Percentiles rank a stretch among this genome's conserved stretches.
Conservation (phyloP, 1,140 invertebrate genomes). For the Mercenaria mercenaria region DNA sequence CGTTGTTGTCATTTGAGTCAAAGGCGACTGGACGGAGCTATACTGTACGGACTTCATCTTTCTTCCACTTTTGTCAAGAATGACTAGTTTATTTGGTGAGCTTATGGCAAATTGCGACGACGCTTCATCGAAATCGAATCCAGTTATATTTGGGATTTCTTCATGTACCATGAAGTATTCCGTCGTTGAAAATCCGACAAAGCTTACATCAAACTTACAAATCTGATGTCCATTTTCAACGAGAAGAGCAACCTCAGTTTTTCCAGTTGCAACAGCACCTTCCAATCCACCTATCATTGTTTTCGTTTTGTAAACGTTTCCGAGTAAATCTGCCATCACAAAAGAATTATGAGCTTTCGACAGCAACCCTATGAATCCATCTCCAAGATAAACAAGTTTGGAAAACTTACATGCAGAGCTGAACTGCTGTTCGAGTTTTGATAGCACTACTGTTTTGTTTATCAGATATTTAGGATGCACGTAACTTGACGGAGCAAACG, state of each 20-base stretch:
- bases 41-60: background rate
- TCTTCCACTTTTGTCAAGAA: background rate
- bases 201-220: too few species aligned
- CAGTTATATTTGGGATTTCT: background rate
- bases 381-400: background rate
- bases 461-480: background rate
- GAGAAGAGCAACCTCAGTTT: background rate
- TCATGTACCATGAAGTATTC: background rate
- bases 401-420: background rate
- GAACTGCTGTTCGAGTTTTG: background rate
- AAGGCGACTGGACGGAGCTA: background rate
- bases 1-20: background rate
- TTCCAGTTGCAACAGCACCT: background rate
- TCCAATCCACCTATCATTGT: background rate
- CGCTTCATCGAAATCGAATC: background rate
- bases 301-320: background rate
- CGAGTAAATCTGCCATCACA: background rate
- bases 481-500: too few species aligned
- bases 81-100: background rate
- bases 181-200: background rate
- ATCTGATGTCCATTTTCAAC: background rate
- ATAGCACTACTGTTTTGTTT: background rate
- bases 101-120: background rate
- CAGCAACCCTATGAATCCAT: background rate
- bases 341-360: background rate